A percentile compares a stretch with the other conserved stretches of the same genome.
These are phyloP conservation scores for Rhimphoctona megacephalus DNA, from an alignment of 2,888 invertebrate genomes.

Conservation along the genomic window DNA sequence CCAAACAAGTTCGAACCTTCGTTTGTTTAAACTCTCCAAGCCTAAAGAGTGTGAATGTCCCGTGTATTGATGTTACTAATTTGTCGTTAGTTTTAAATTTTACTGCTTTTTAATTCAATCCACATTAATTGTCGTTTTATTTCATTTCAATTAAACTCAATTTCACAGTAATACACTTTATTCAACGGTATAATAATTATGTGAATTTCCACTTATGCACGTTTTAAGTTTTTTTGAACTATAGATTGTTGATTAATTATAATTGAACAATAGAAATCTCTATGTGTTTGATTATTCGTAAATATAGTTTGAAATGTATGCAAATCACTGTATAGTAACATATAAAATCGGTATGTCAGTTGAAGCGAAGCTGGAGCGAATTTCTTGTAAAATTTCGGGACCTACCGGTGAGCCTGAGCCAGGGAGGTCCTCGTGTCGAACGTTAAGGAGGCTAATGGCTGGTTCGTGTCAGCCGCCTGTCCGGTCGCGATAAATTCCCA, in stretches of 20 bases:
- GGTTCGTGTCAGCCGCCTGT: constrained; percentile 68
- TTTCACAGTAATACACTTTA: too few species aligned
- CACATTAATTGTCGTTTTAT: too few species aligned
- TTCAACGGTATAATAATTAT: too few species aligned
- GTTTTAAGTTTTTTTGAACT: background rate
- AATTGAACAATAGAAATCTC: background rate
- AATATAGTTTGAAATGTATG: background rate
- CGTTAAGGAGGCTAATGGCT: constrained; percentile 68
- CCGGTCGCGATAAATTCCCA: constrained; percentile 67
- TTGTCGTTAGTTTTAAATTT: too few species aligned
- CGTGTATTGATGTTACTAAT: too few species aligned
- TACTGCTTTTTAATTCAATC: too few species aligned
- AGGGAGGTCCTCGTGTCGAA: constrained; percentile 66
- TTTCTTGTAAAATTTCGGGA: constrained; percentile 55
- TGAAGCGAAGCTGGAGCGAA: constrained; percentile 46
- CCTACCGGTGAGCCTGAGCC: constrained; percentile 61
- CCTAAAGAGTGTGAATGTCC: background rate
- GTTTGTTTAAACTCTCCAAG: background rate
- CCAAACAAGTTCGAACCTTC: background rate
- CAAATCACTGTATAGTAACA: background rate
- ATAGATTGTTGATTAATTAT: background rate
- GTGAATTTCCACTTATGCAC: too few species aligned
- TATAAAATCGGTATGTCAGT: constrained; percentile 41
- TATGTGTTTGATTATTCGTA: background rate
- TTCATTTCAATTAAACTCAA: too few species aligned